Evolutionary conservation across 2,888 invertebrate genomes (phyloP).

Genomic region (Dicycla oo): DNA sequence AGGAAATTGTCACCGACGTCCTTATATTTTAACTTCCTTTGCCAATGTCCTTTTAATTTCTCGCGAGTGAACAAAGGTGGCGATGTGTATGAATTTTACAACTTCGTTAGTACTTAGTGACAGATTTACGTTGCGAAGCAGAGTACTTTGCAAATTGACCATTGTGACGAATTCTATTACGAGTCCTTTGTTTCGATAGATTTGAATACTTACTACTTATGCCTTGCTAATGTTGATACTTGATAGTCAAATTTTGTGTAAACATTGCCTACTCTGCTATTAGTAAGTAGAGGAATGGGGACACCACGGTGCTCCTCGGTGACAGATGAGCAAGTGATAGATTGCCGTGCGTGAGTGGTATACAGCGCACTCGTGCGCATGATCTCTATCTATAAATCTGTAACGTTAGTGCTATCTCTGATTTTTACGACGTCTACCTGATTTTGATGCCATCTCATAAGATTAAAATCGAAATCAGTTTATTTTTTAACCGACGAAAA

Average conservation of each 20-base stretch:
- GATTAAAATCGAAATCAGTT: conserved; percentile 10
- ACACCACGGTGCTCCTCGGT: conserved; percentile 49
- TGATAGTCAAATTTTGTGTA: conserved; percentile 25
- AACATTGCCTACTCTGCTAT: conserved; percentile 43
- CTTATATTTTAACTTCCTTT: conserved; percentile 69
- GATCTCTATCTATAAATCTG: conserved; percentile 53
- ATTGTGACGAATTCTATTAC: conserved; percentile 48
- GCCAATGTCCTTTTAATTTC: conserved; percentile 66
- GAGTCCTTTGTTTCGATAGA: conserved; percentile 46
- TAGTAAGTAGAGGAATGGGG: conserved; percentile 47
- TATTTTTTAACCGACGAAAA: too few relatives aligned
- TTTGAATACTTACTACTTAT: conserved; percentile 5
- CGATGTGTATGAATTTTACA: conserved; percentile 68
- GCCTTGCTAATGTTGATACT: conserved; percentile 9
- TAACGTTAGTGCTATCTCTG: conserved; percentile 42
- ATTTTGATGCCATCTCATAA: conserved; percentile 14
- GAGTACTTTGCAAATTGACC: conserved; percentile 49
- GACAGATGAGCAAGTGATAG: conserved; percentile 57
- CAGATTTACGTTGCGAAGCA: conserved; percentile 70
- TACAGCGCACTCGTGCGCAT: conserved; percentile 41
- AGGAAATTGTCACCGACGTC: conserved; percentile 69
- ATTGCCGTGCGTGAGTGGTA: conserved; percentile 41
- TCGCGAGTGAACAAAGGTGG: conserved; percentile 67
- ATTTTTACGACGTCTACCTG: conserved; percentile 40
- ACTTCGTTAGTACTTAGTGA: conserved; percentile 71